These are phyloP conservation scores for Cinara cedri DNA, from an alignment of 2,888 invertebrate species.

Conservation along the genomic window DNA sequence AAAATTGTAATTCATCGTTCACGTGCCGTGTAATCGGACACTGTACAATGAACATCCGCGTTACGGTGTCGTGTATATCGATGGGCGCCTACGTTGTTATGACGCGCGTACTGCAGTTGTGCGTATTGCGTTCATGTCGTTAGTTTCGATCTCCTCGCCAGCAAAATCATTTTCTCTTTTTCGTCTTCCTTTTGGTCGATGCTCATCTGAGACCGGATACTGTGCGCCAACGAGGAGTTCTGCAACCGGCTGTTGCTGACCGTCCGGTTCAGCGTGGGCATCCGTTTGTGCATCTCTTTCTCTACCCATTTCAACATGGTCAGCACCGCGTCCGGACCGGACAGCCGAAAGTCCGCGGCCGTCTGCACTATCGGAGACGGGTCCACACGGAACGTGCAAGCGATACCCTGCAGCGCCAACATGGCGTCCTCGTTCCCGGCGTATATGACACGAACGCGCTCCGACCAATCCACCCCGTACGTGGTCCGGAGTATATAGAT, in stretches of 20 bases:
- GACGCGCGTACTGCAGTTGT: no score
- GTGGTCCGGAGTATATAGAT: constrained; percentile 64
- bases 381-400: constrained; percentile 64
- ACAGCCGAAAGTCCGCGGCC: constrained; percentile 63
- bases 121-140: not conserved
- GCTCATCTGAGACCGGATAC: constrained; percentile 61
- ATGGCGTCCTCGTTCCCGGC: constrained; percentile 64
- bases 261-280: constrained; percentile 59
- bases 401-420: constrained; percentile 63
- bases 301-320: constrained; percentile 64
- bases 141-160: constrained; percentile 54
- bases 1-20: not conserved
- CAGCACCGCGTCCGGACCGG: constrained; percentile 63
- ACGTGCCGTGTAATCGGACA: not conserved
- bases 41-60: not conserved
- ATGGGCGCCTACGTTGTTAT: no score
- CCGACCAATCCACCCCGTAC: constrained; percentile 64
- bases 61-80: no score
- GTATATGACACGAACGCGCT: constrained; percentile 63
- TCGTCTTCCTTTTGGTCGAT: constrained; percentile 61
- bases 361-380: constrained; percentile 63
- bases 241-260: constrained; percentile 44
- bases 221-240: constrained; percentile 44
- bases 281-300: constrained; percentile 62
- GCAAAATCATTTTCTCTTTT: constrained; percentile 56